Base-by-base conservation (phyloP, 2,113 vertebrate genomes). In the Brachyistius frenatus region DNA sequence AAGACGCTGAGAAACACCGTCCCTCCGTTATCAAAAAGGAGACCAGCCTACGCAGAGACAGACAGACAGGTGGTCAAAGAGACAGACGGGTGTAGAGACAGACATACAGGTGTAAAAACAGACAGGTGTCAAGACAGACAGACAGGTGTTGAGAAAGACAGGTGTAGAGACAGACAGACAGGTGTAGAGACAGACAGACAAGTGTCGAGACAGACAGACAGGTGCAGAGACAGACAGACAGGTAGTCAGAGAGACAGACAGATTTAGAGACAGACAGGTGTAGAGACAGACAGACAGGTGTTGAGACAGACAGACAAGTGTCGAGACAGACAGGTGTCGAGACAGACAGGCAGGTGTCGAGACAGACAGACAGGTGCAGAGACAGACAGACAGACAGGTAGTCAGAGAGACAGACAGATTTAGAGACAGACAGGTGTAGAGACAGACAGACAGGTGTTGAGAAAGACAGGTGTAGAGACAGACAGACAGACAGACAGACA, bases 1-100 rank as follows among this genome's bases (percentile, higher is more conserved):
- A 96, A 96, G 76, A 95, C 83, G 14, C 95, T 95, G 86, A 96
- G 90, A 72, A 96, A 95, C 13, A 95, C 94, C 0, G 94, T 95
- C 1, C 95, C 95, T 0, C 91, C 94, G 7, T 96, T 95, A 53
- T 96, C 95, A 77, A 95, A 96, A 54, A 96, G 93, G 49, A 95
- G 89, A 1, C 95, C 95, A 2, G 89, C 81, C 95, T 96, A 23
- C 23, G 58, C 3, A 56, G 32, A 66, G 35, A 73, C 4, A 60
- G 6, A 57, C 3, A 15, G 46, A 23, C 23, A 23, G 23, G 23
- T 23, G 23, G 50, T 37, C 39, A 4, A 8, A 15, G 3, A 30
- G 50, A 9, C 16, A 2, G 33, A 6, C 2, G 16, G 61, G 37
- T 47, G 11, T 7, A 30, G 1, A 9, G 52, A 54, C n/a, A 3